Percentiles rank a stretch among this genome's conserved stretches.
phyloP scores from a whole-genome alignment of 2,797 vertebrate species.

The Leontocebus nigricollis region DNA sequence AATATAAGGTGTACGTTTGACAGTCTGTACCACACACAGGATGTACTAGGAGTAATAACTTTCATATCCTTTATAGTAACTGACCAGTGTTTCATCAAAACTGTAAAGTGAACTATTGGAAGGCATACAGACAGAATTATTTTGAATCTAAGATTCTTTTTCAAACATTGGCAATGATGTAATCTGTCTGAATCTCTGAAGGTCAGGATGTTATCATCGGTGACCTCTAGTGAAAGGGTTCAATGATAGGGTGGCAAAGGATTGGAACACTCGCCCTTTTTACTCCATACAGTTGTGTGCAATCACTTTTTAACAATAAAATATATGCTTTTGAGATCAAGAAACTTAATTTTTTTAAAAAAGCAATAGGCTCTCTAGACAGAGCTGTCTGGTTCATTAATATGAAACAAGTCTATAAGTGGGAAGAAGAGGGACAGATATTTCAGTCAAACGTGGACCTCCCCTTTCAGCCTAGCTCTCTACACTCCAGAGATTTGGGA shows the following conservation, averaged over 20 bases:
- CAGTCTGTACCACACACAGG: slow-evolving; percentile 33
- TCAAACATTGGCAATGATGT: background rate
- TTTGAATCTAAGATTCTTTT: slow-evolving; percentile 1
- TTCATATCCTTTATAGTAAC: background rate
- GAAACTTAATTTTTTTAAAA: background rate
- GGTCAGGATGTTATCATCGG: background rate
- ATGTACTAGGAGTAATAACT: background rate
- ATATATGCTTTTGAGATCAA: background rate
- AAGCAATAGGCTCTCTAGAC: background rate
- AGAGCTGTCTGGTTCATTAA: background rate
- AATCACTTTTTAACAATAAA: background rate
- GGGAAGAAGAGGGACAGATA: background rate
- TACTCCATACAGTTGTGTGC: background rate
- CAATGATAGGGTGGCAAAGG: background rate
- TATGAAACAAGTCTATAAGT: background rate
- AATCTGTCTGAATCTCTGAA: background rate
- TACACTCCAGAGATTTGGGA: background rate
- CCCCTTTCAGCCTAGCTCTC: background rate
- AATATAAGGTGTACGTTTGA: slow-evolving; percentile 57
- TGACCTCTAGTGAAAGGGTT: background rate
- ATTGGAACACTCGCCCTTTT: background rate
- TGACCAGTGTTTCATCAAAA: background rate
- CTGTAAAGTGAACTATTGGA: background rate
- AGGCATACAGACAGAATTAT: background rate
- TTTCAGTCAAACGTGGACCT: background rate